Conservation (phyloP, 2,888 invertebrate species). For the Campoplex nolae region DNA sequence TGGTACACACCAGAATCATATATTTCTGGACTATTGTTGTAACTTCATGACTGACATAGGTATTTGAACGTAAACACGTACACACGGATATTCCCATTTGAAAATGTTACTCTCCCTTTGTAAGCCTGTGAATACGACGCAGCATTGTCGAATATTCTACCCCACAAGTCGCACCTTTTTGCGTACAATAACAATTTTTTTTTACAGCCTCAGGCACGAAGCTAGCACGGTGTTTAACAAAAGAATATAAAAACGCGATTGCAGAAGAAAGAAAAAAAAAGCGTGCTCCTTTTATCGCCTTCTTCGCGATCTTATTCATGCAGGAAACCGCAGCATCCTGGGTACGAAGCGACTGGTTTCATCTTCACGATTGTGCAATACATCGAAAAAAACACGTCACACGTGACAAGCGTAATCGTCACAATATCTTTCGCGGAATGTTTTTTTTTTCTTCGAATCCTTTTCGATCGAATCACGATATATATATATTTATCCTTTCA, state of each 20-base stretch:
- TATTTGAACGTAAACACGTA: too few relatives aligned
- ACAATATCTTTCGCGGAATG: neutral
- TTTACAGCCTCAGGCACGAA: neutral
- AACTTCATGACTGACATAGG: neutral
- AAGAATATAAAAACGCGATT: constrained; percentile 18
- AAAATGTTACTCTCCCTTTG: too few relatives aligned
- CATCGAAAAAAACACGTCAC: constrained; percentile 4
- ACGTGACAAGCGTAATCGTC: neutral
- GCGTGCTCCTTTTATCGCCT: constrained; percentile 46
- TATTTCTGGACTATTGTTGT: neutral
- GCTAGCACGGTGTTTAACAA: constrained; percentile 8
- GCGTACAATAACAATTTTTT: neutral
- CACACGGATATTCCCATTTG: too few relatives aligned
- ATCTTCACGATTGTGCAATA: constrained; percentile 47
- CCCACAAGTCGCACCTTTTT: neutral
- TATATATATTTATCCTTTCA: neutral
- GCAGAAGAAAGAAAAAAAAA: constrained; percentile 19
- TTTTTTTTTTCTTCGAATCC: neutral
- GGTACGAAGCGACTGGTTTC: constrained; percentile 24
- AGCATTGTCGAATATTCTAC: neutral
- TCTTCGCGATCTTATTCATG: constrained; percentile 38
- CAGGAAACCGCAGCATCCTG: constrained; percentile 66
- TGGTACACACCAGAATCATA: neutral
- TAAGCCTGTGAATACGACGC: neutral
- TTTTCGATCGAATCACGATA: neutral